phyloP scores from a whole-genome alignment of 2,797 vertebrate genomes.

The Prunella strophiata region DNA sequence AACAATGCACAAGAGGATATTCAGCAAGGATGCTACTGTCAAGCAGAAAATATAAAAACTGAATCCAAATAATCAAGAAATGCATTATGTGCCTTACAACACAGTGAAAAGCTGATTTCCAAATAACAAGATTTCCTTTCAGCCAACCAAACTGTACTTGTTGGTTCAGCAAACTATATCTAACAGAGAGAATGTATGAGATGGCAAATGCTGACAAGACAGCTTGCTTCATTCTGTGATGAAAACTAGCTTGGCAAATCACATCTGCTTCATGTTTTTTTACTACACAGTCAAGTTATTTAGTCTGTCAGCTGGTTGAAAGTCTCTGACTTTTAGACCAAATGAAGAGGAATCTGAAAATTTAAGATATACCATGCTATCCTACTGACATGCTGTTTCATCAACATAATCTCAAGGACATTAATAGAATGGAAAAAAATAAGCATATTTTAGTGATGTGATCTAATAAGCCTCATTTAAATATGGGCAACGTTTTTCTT shows the following conservation, averaged over 20 bases:
- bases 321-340: not conserved
- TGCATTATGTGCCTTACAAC: not conserved
- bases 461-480: not conserved
- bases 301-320: not conserved
- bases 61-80: not conserved
- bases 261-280: not conserved
- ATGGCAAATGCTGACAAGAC: not conserved
- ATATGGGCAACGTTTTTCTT: not conserved
- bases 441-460: not conserved
- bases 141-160: not conserved
- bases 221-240: not conserved
- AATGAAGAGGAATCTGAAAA: not conserved
- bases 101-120: not conserved
- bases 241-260: constrained; percentile 3
- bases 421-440: not conserved
- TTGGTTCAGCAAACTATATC: not conserved
- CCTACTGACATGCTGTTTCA: not conserved
- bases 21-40: not conserved
- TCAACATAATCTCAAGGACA: not conserved
- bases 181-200: not conserved
- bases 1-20: not conserved
- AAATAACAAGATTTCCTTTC: not conserved
- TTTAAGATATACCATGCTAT: not conserved
- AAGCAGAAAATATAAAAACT: not conserved
- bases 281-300: not conserved